Evolutionary conservation across 1,140 invertebrate species (phyloP).

Genomic region (Meloidogyne hapla): DNA sequence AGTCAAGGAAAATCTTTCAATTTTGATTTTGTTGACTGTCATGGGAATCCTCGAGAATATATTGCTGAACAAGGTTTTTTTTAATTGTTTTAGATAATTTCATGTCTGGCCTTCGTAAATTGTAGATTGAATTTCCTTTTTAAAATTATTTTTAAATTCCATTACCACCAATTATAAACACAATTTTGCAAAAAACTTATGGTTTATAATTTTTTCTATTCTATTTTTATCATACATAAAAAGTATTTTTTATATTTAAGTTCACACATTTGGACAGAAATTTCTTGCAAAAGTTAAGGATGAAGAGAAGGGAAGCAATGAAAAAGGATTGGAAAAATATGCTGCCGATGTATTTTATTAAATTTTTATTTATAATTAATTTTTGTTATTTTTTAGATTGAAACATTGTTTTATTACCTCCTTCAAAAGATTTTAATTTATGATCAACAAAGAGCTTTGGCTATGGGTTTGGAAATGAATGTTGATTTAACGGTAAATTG

Average conservation of each 20-base stretch:
- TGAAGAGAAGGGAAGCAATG: slow-evolving; percentile 2
- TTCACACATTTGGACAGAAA: slow-evolving; percentile 16
- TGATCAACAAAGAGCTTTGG: slow-evolving; percentile 38
- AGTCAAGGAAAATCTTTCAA: slow-evolving; percentile 34
- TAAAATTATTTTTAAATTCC: no score
- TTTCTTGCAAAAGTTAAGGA: slow-evolving; percentile 10
- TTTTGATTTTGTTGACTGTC: slow-evolving; percentile 42
- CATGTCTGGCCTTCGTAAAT: neutral
- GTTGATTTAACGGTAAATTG: slow-evolving; percentile 37
- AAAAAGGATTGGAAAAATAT: slow-evolving; percentile 18
- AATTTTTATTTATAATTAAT: neutral
- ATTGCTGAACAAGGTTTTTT: slow-evolving; percentile 37
- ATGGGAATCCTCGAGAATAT: slow-evolving; percentile 42
- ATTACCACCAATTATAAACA: no score
- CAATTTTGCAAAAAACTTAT: no score
- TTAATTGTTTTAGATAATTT: slow-evolving; percentile 3
- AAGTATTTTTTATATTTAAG: slow-evolving; percentile 15
- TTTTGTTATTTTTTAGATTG: slow-evolving; percentile 17
- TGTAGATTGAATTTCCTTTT: neutral
- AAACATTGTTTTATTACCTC: slow-evolving; percentile 45
- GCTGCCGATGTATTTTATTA: slow-evolving; percentile 18
- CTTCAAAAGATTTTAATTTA: slow-evolving; percentile 43
- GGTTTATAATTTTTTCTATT: no score
- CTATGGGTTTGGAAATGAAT: slow-evolving; percentile 24
- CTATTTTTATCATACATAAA: no score